Evolutionary conservation across 2,888 invertebrate species (phyloP).

Genomic region (Dyspetes luteomarginatus): DNA sequence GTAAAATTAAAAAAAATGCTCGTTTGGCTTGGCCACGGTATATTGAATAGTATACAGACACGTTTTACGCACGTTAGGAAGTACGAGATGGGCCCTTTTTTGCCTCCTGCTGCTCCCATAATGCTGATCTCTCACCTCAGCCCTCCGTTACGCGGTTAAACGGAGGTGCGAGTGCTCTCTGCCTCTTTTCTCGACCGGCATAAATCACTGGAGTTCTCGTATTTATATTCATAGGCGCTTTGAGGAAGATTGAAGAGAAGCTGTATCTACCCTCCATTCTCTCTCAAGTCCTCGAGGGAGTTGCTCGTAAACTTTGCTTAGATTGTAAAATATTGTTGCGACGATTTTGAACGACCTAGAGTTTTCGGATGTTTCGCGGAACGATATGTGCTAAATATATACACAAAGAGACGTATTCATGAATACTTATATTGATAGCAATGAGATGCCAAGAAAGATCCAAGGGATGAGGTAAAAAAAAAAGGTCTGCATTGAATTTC

Average conservation of each 20-base stretch:
- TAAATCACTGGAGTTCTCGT: constrained; percentile 80
- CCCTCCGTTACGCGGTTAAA: constrained; percentile 31
- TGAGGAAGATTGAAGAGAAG: constrained; percentile 80
- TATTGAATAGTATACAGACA: constrained; percentile 75
- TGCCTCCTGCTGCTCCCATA: not conserved
- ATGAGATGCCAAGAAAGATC: not conserved
- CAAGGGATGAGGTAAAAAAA: constrained; percentile 1
- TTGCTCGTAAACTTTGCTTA: constrained; percentile 79
- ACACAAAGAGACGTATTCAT: not conserved
- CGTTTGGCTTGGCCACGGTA: constrained; percentile 46
- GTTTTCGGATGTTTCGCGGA: constrained; percentile 16
- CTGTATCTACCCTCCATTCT: constrained; percentile 42
- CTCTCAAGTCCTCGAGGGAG: constrained; percentile 73
- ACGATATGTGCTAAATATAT: not conserved
- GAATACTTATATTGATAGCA: too few species aligned
- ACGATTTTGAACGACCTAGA: constrained; percentile 46
- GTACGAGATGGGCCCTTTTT: constrained; percentile 33
- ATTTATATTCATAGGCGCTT: constrained; percentile 81
- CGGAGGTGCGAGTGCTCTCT: too few species aligned
- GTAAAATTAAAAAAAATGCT: constrained; percentile 72
- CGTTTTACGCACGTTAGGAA: constrained; percentile 35
- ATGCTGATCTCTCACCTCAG: constrained; percentile 6
- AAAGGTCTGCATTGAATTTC: not conserved
- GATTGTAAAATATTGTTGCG: constrained; percentile 81
- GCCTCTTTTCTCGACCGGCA: constrained; percentile 68